Percentiles rank a stretch among this genome's conserved stretches.
phyloP scores from a whole-genome alignment of 2,113 vertebrate genomes.

The Periophthalmus modestus region DNA sequence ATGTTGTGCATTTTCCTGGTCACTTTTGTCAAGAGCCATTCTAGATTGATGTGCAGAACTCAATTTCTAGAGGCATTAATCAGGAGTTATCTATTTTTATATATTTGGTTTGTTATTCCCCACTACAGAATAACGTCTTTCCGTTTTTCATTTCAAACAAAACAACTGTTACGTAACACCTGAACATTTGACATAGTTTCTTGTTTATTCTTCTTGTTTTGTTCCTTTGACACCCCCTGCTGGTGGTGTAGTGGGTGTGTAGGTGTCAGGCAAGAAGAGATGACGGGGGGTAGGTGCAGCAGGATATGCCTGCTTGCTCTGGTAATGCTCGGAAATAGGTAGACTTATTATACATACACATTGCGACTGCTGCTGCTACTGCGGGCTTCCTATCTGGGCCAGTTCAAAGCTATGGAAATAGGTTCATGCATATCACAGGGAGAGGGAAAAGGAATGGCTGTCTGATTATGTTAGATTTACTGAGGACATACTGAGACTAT shows the following conservation, averaged over 20 bases:
- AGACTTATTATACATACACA: neutral
- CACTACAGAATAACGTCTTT: too few relatives aligned
- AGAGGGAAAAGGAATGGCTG: conserved; percentile 40
- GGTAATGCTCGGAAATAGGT: conserved; percentile 38
- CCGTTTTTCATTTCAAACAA: neutral
- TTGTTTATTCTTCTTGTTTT: conserved; percentile 3
- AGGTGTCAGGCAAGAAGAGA: conserved; percentile 8
- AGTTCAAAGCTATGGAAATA: conserved; percentile 63
- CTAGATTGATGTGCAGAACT: too few relatives aligned
- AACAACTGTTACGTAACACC: neutral
- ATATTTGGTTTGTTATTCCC: too few relatives aligned
- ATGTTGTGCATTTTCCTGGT: too few relatives aligned
- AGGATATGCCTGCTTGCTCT: conserved; percentile 3
- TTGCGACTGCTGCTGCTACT: conserved; percentile 4
- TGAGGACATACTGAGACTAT: conserved; percentile 54
- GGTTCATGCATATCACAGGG: conserved; percentile 55
- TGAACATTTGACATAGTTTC: conserved; percentile 2
- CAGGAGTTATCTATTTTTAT: too few relatives aligned
- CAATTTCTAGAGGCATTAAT: too few relatives aligned
- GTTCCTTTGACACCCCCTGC: neutral
- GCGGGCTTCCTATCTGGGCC: conserved; percentile 48
- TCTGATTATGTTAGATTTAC: conserved; percentile 52
- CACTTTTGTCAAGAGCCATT: too few relatives aligned
- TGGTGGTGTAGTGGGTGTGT: neutral
- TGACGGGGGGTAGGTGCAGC: conserved; percentile 12